Percentiles rank a stretch among this genome's conserved stretches.
These are phyloP conservation scores for Leptopterna dolabrata DNA, from an alignment of 2,888 invertebrate species.

Conservation along the genomic window DNA sequence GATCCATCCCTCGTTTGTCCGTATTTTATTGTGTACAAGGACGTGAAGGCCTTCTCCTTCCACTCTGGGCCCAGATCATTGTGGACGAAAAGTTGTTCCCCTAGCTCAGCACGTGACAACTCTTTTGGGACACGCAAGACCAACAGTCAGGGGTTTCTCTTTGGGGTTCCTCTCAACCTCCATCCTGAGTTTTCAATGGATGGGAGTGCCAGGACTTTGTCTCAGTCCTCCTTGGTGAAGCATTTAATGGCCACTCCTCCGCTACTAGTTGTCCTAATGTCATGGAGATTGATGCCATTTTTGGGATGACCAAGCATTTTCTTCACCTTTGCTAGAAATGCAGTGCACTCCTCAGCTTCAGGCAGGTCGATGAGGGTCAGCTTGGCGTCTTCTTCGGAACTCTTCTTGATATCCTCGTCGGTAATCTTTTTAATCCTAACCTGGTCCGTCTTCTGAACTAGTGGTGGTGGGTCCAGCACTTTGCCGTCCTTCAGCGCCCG, in stretches of 20 bases:
- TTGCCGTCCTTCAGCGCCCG: too few species aligned
- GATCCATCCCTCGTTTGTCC: not conserved
- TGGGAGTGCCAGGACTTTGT: not conserved
- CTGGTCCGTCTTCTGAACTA: too few species aligned
- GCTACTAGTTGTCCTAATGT: not conserved
- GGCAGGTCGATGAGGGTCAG: not conserved
- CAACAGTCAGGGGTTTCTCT: not conserved
- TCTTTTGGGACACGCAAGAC: not conserved
- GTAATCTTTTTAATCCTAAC: not conserved
- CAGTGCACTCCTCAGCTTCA: too few species aligned
- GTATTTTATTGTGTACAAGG: not conserved
- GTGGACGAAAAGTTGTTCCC: not conserved
- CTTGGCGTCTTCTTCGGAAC: not conserved
- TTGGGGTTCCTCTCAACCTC: not conserved
- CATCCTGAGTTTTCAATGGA: not conserved
- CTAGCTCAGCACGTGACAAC: too few species aligned
- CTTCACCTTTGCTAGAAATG: not conserved
- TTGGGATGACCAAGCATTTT: not conserved
- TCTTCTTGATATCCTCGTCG: not conserved
- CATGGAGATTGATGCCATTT: not conserved
- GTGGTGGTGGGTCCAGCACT: too few species aligned
- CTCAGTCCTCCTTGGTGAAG: not conserved
- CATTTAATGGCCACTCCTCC: not conserved
- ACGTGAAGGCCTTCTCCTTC: not conserved
- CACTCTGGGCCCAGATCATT: not conserved